Evolutionary conservation across 2,888 invertebrate species (phyloP).

Genomic region (Pristionchus arcanus): DNA sequence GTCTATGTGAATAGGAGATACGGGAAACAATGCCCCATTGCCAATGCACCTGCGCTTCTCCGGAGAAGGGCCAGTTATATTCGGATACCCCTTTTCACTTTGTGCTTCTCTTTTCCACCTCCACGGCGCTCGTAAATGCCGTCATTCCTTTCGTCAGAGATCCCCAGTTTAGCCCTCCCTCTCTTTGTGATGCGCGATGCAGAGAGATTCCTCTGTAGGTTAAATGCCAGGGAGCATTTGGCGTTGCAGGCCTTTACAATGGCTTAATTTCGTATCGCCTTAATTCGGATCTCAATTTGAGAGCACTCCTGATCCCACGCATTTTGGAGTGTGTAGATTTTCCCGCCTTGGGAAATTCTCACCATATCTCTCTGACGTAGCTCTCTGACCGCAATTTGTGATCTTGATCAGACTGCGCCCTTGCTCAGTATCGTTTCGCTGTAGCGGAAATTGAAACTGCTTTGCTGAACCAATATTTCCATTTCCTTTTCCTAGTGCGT

Average conservation of each 20-base stretch:
- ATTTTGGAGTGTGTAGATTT: not conserved
- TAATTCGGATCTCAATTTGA: not conserved
- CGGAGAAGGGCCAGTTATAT: not conserved
- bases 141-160: not conserved
- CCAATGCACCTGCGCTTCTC: not conserved
- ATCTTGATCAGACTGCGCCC: not conserved
- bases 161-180: slow-evolving; percentile 10
- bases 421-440: not conserved
- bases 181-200: not conserved
- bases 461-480: not conserved
- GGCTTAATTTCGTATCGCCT: not conserved
- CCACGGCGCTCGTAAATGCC: not conserved
- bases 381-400: not conserved
- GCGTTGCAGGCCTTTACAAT: not conserved
- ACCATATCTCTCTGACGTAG: not conserved
- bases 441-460: not conserved
- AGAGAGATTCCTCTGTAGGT: not conserved
- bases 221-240: not conserved
- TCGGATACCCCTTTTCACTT: not conserved
- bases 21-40: not conserved
- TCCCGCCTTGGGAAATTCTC: not conserved
- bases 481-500: not conserved
- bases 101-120: not conserved
- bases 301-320: not conserved
- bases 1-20: not conserved